Evolutionary conservation across 2,797 vertebrate genomes (phyloP).

Genomic region (Pipistrellus pygmaeus): DNA sequence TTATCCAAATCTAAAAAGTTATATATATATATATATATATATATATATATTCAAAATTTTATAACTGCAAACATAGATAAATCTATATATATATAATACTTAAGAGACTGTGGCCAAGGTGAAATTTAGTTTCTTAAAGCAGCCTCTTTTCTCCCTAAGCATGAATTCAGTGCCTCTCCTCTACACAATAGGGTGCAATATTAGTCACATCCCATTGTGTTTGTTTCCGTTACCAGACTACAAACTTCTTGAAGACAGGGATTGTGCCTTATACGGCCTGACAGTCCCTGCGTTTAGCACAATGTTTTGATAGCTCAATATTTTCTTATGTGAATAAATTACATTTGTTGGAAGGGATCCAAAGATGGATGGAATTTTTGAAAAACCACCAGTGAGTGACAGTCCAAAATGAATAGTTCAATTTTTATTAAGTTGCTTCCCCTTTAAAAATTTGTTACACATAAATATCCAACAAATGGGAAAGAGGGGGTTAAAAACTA

Average conservation of each 20-base stretch:
- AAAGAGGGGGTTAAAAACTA: not conserved
- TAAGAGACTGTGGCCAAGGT: not conserved
- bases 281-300: not conserved
- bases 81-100: not conserved
- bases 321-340: not conserved
- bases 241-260: not conserved
- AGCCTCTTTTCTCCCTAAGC: not conserved
- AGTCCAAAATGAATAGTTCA: not conserved
- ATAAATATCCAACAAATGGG: not conserved
- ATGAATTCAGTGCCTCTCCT: not conserved
- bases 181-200: rapidly evolving
- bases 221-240: not conserved
- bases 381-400: not conserved
- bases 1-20: not conserved
- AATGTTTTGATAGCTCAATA: not conserved
- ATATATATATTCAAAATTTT: not conserved
- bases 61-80: not conserved
- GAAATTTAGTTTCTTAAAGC: not conserved
- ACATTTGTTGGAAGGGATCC: not conserved
- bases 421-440: not conserved
- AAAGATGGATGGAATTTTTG: constrained; percentile 6
- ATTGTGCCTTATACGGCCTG: not conserved
- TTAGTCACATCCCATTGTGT: no score
- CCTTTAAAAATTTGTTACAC: not conserved
- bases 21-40: not conserved